Evolutionary conservation across 2,888 invertebrate genomes (phyloP), one percentile per base, ranked within the genome.

Genomic region (Ochropacha duplaris): DNA sequence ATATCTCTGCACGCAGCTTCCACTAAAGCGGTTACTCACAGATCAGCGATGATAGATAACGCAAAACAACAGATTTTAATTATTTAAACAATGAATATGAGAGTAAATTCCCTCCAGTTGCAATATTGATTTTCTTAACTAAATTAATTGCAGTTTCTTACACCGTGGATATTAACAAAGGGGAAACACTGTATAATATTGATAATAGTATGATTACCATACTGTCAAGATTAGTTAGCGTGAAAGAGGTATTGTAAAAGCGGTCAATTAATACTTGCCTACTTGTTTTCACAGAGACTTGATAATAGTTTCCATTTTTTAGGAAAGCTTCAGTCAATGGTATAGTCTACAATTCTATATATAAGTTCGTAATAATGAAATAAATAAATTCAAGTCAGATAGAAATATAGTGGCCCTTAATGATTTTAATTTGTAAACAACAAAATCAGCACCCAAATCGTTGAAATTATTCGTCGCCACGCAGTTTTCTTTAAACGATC

Each of bases 11-110:
- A 19, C 39, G 16, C 9, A 44, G 44, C 44, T 19, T 44, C 19
- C n/a, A 19, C 19, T 44, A 44, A 44, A 55, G 70, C 63, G 68
- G 64, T 71, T 57, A 58, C 66, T 65, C 55, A 31, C 31, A 68
- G 67, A 73, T 74, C 65, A 61, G 52, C 61, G 57, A 70, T 71
- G 64, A 63, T 39, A 54, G 58, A 60, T 63, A 55, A 57, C 72
- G 71, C 66, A 61, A 57, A 73, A 71, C 66, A 61, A 57, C 5
- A 55, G 59, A 62, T 67, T 73, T 73, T 69, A 69, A 73, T 74
- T 65, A 61, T 65, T 62, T 65, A 71, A 69, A 81, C 81, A 81
- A 80, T 78, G 65, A 57, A 51, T 62, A 55, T 68, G 78, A 79
- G 68, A 81, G 81, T 75, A 70, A 77, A 70, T 66, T 73, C 66